These are phyloP conservation scores for Parotia lawesii DNA, from an alignment of 2,113 vertebrate species.

Conservation along the genomic window DNA sequence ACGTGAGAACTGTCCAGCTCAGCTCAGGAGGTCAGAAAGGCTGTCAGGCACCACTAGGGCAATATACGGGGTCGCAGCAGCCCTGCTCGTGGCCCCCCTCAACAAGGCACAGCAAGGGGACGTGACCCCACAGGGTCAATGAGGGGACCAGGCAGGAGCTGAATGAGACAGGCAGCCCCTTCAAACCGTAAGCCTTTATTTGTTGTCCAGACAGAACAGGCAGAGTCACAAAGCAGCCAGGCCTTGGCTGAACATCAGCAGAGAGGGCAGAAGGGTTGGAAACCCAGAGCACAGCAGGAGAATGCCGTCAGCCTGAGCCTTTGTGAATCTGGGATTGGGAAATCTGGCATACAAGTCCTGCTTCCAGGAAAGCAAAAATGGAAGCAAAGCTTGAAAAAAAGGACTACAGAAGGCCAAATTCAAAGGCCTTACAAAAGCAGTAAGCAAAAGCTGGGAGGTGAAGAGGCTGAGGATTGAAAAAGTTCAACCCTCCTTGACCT, in stretches of 20 bases:
- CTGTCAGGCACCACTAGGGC: neutral
- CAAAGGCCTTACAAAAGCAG: neutral
- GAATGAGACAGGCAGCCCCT: neutral
- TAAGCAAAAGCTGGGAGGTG: neutral
- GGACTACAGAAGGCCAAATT: neutral
- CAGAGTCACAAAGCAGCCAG: neutral
- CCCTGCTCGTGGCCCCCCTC: neutral
- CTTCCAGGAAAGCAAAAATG: neutral
- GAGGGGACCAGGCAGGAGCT: neutral
- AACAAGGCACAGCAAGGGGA: neutral
- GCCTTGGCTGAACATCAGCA: neutral
- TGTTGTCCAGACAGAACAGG: neutral
- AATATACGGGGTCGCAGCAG: neutral
- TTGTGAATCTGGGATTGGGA: neutral
- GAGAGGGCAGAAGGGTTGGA: neutral
- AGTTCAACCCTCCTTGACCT: neutral
- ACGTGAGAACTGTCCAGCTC: accelerated
- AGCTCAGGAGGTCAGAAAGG: accelerated
- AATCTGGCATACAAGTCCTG: neutral
- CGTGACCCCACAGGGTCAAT: neutral
- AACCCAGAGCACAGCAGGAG: neutral
- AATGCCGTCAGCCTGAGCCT: neutral
- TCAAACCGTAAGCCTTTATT: neutral
- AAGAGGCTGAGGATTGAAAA: neutral
- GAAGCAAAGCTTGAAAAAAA: neutral